Percentiles rank a stretch among this genome's conserved stretches.
Conservation (phyloP, 30 jellyfish, hydroid and myxozoan species). For the Pelagia noctiluca region DNA sequence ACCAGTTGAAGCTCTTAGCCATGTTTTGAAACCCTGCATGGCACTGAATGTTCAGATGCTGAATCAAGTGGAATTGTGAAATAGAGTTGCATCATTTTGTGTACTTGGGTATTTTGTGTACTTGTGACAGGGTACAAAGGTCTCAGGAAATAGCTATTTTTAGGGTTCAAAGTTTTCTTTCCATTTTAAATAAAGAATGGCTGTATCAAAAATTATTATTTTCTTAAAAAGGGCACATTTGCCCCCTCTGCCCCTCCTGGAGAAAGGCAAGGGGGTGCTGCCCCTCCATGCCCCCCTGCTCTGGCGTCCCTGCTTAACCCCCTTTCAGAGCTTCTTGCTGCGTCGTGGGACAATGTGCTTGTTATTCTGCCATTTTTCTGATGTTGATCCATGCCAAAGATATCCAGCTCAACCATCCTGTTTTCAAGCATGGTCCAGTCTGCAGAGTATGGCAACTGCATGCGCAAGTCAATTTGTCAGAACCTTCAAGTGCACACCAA, state of each 20-base stretch:
- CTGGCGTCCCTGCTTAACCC: slow-evolving; percentile 16
- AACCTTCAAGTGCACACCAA: no score
- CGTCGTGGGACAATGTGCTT: no score
- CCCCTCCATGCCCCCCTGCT: slow-evolving; percentile 46
- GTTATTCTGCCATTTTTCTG: no score
- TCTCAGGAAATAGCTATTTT: slow-evolving; percentile 9
- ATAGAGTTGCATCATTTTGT: slow-evolving; percentile 39
- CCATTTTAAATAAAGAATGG: slow-evolving; percentile 10
- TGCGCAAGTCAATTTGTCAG: no score
- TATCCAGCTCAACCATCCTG: no score
- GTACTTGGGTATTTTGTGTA: slow-evolving; percentile 26
- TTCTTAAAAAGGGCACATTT: slow-evolving; percentile 38
- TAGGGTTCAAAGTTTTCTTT: slow-evolving; percentile 17
- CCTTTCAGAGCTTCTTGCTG: no score
- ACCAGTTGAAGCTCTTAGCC: slow-evolving; percentile 25
- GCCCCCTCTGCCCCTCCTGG: slow-evolving; percentile 46
- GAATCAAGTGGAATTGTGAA: slow-evolving; percentile 20
- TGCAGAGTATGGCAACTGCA: no score
- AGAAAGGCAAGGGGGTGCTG: slow-evolving; percentile 28
- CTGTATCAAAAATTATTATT: slow-evolving; percentile 1
- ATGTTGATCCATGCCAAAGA: no score
- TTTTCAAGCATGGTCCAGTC: no score
- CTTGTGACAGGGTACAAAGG: slow-evolving; percentile 28
- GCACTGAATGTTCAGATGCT: slow-evolving; percentile 13
- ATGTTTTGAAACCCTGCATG: slow-evolving; percentile 11